phyloP scores from a whole-genome alignment of 2,888 invertebrate species.

The Timandra comae region DNA sequence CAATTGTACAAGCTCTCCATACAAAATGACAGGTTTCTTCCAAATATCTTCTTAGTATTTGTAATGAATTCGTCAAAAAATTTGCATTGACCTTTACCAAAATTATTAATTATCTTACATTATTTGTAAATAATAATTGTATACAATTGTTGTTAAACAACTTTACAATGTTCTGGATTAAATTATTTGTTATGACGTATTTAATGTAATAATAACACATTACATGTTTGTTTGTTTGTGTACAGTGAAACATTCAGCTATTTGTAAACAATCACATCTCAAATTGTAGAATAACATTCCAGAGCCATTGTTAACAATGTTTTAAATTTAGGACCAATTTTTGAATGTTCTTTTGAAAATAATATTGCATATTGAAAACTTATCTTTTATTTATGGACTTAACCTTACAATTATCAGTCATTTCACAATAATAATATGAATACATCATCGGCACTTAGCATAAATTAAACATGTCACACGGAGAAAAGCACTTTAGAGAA shows the following conservation, averaged over 20 bases:
- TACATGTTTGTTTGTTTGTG: conserved; percentile 4
- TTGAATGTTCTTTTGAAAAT: conserved; percentile 76
- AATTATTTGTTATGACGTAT: conserved; percentile 24
- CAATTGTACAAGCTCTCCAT: not conserved
- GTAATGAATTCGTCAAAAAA: too few species aligned
- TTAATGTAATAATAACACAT: conserved; percentile 8
- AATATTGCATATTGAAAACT: conserved; percentile 71
- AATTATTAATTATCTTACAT: conserved; percentile 12
- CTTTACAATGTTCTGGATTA: conserved; percentile 32
- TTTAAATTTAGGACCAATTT: conserved; percentile 77
- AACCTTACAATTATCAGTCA: conserved; percentile 22
- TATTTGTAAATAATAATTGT: conserved; percentile 18
- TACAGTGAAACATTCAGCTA: conserved; percentile 41
- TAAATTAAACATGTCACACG: conserved; percentile 20
- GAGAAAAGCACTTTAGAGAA: conserved; percentile 57
- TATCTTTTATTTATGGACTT: conserved; percentile 35
- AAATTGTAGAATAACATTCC: conserved; percentile 68
- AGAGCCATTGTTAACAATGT: conserved; percentile 76
- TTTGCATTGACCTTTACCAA: conserved; percentile 12
- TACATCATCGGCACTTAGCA: conserved; percentile 8
- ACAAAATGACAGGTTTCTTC: too few species aligned
- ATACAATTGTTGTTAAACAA: conserved; percentile 41
- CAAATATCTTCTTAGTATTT: too few species aligned
- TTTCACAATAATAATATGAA: conserved; percentile 8
- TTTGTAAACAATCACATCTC: conserved; percentile 55